Conservation (phyloP, 2,113 vertebrate genomes). For the Ammodramus savannarum region DNA sequence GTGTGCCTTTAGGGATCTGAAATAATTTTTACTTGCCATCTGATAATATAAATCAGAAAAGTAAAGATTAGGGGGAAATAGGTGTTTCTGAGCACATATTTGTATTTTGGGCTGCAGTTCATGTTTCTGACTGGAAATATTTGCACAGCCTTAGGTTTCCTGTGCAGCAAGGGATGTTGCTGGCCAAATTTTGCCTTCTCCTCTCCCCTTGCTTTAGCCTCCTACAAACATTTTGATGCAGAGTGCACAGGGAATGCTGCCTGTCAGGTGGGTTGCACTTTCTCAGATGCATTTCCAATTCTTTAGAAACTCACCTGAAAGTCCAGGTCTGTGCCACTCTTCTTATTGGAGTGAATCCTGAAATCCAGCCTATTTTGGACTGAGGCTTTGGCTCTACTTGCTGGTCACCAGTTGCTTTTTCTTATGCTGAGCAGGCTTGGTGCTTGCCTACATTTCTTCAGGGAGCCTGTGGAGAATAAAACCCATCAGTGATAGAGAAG, state of each 20-base stretch:
- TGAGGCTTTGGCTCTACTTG: neutral
- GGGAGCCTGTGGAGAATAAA: neutral
- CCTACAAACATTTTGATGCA: neutral
- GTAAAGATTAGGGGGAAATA: neutral
- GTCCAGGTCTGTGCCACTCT: neutral
- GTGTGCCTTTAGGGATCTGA: neutral
- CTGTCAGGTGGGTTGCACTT: neutral
- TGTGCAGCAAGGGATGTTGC: neutral
- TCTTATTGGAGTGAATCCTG: neutral
- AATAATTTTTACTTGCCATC: neutral
- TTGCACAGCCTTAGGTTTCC: neutral
- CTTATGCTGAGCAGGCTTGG: neutral
- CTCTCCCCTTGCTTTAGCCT: neutral
- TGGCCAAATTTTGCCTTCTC: neutral
- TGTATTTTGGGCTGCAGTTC: neutral
- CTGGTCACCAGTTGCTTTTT: neutral
- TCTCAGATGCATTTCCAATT: neutral
- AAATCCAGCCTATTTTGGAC: neutral
- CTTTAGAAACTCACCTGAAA: neutral
- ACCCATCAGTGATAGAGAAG: neutral
- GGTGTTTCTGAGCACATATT: neutral
- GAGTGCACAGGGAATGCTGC: neutral
- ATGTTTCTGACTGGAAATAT: neutral
- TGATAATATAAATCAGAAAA: neutral
- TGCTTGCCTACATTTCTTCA: neutral